Evolutionary conservation across 2,113 vertebrate genomes (phyloP), one percentile per base, ranked within the genome.

Genomic region (Phalacrocorax aristotelis): DNA sequence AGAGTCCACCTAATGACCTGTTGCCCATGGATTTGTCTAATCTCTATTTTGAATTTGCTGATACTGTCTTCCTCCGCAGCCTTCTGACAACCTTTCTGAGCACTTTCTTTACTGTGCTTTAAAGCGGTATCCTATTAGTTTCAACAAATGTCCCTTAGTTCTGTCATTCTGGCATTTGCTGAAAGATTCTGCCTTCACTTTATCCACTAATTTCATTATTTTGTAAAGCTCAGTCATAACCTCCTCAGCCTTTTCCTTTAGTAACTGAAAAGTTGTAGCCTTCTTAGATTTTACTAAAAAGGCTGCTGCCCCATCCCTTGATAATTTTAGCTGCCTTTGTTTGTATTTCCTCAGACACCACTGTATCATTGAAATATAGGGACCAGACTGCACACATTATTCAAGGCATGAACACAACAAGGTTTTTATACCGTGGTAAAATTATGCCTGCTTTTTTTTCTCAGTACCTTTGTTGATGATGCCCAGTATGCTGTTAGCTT

Each of bases 391-490:
- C 23, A 72, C 7, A 1, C 11, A 21, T 61, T 74, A 65, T 7
- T 61, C 16, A 62, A 42, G 42, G 51, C 0, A 0, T 27, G 7
- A 86, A 29, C 11, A 48, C 16, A 75, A 3, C 2, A n/a, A 61
- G 22, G 5, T 21, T 77, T 57, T 70, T 66, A 26, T 14, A 68
- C 3, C 10, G 22, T 54, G 11, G 20, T 52, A 74, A 74, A 88
- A 42, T 46, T 58, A 64, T 5, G 2, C 22, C 10, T 85, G 3
- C 5, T 54, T 89, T 64, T 64, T 81, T 87, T 70, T 58, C n/a
- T 84, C 57, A 60, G 4, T 30, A 36, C 4, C 3, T 82, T 68
- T 72, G 7, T 10, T 34, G 9, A 23, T 57, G 14, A 36, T 85
- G 34, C 7, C 18, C 26, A 60, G 11, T 66, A 36, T 23, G 7